A percentile compares a stretch with the other conserved stretches of the same genome.
Conservation (phyloP, 2,113 vertebrate genomes). For the Rhea americana region DNA sequence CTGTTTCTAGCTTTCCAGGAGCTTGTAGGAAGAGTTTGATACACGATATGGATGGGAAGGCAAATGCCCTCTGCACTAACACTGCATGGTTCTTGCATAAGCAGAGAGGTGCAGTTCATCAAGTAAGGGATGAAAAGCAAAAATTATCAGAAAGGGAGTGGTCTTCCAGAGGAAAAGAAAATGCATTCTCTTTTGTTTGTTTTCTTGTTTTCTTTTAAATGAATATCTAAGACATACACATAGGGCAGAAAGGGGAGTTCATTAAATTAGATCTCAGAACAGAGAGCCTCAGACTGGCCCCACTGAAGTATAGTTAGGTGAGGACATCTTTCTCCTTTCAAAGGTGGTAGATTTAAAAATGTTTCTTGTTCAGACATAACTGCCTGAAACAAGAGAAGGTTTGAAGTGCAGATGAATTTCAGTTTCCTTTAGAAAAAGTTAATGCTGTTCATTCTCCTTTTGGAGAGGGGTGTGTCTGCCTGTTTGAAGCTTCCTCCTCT, state of each 20-base stretch:
- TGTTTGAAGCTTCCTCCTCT: slow-evolving; percentile 60
- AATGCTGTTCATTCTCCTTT: slow-evolving; percentile 17
- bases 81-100: neutral
- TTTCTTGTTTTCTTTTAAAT: neutral
- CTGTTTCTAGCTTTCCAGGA: neutral
- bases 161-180: neutral
- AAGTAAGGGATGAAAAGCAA: neutral
- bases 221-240: neutral
- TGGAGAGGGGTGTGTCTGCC: slow-evolving; percentile 35
- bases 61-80: neutral
- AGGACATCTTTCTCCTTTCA: neutral
- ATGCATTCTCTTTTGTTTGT: neutral
- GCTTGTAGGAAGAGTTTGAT: neutral
- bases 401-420: neutral
- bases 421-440: neutral
- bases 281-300: neutral
- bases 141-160: neutral
- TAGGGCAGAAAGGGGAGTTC: neutral
- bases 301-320: neutral
- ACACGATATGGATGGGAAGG: neutral
- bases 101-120: neutral
- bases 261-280: neutral
- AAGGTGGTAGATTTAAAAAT: neutral
- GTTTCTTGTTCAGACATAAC: neutral
- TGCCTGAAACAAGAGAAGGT: neutral